Evolutionary conservation across 2,888 invertebrate species (phyloP).

Genomic region (Microctonus brassicae): DNA sequence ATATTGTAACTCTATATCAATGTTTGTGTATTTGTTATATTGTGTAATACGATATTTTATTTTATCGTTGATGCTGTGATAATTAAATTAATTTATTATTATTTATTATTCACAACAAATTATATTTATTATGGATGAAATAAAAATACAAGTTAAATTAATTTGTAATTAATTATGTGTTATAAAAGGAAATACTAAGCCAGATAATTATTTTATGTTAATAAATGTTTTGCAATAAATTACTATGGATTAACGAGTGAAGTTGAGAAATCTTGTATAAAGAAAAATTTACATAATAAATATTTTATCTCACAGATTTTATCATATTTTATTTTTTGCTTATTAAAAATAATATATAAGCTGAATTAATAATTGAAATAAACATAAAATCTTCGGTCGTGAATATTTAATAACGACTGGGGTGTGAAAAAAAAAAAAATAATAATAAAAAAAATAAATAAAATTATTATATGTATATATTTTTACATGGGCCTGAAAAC

Average conservation of each 20-base stretch:
- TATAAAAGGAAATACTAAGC: background rate
- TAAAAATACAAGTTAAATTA: too few relatives aligned
- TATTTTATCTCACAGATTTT: background rate
- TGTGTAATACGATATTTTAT: too few relatives aligned
- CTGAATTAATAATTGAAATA: background rate
- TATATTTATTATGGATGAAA: too few relatives aligned
- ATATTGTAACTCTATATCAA: background rate
- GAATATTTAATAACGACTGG: background rate
- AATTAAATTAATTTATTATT: background rate
- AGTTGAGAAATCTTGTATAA: background rate
- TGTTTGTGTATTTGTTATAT: background rate
- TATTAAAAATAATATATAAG: background rate
- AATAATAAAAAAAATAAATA: too few relatives aligned
- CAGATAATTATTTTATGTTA: background rate
- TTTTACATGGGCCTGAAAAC: background rate
- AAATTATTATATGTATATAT: background rate
- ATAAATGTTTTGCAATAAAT: background rate
- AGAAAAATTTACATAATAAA: background rate
- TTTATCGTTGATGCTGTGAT: background rate
- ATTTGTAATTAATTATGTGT: background rate
- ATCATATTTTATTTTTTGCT: background rate
- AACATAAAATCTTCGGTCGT: background rate
- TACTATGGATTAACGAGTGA: background rate
- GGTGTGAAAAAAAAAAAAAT: background rate
- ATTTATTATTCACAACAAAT: too few relatives aligned